Evolutionary conservation across 2,797 vertebrate genomes (phyloP).

Genomic region (Scyliorhinus canicula): DNA sequence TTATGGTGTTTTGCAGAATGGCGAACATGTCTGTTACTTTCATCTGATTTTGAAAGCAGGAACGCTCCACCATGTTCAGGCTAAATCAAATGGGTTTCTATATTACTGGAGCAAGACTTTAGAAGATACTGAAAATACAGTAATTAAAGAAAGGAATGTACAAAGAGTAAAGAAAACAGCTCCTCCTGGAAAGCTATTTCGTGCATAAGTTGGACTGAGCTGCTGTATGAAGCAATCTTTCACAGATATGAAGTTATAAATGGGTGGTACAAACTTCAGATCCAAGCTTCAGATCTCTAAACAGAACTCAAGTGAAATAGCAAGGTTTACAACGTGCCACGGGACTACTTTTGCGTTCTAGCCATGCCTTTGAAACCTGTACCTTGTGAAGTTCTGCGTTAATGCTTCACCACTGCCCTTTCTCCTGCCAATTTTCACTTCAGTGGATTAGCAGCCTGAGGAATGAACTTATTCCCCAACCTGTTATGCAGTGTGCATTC

Average conservation of each 20-base stretch:
- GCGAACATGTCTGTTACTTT: background rate
- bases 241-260: background rate
- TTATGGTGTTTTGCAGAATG: background rate
- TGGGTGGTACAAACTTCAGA: background rate
- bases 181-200: background rate
- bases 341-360: background rate
- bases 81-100: background rate
- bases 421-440: background rate
- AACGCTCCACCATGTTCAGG: background rate
- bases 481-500: background rate
- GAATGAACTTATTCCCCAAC: background rate
- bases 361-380: background rate
- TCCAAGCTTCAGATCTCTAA: background rate
- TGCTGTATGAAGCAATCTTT: background rate
- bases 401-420: background rate
- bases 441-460: no score
- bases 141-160: background rate
- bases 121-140: background rate
- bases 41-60: background rate
- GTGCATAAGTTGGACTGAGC: background rate
- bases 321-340: background rate
- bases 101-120: background rate
- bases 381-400: background rate
- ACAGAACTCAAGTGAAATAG: background rate
- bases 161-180: background rate